Percentiles rank a stretch among this genome's conserved stretches.
Conservation (phyloP, 2,797 vertebrate genomes). For the Macroramphosus scolopax region DNA sequence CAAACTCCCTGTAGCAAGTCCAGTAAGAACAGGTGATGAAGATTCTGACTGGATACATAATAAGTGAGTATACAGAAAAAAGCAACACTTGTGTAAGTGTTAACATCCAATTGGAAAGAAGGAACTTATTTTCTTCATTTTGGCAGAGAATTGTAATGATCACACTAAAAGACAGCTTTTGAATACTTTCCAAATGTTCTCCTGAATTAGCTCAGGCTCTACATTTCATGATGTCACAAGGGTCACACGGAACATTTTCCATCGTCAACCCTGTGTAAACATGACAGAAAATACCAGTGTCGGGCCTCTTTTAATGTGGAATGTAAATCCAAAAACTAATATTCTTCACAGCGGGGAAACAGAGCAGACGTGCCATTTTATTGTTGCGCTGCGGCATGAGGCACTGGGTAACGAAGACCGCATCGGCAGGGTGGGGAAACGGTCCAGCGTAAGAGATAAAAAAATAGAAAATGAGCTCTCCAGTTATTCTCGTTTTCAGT, state of each 20-base stretch:
- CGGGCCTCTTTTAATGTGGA: constrained; percentile 19
- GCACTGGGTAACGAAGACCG: constrained; percentile 9
- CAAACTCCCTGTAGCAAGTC: neutral
- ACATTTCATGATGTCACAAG: too few relatives aligned
- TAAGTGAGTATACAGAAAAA: too few relatives aligned
- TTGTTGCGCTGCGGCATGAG: constrained; percentile 5
- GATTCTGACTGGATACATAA: too few relatives aligned
- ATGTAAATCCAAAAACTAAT: constrained; percentile 41
- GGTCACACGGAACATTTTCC: constrained; percentile 34
- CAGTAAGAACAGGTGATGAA: constrained; percentile 9
- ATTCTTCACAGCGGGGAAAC: constrained; percentile 8
- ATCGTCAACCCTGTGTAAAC: constrained; percentile 17
- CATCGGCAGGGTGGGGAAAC: constrained; percentile 41
- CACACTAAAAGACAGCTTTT: too few relatives aligned
- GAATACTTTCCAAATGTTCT: constrained; percentile 11
- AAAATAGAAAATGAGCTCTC: constrained; percentile 38
- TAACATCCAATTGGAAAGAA: too few relatives aligned
- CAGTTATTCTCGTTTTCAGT: constrained; percentile 36
- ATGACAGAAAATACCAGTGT: constrained; percentile 21
- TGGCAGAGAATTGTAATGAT: too few relatives aligned
- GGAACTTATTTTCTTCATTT: too few relatives aligned
- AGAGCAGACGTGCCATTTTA: constrained; percentile 24
- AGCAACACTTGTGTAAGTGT: too few relatives aligned
- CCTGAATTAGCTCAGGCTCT: constrained; percentile 6
- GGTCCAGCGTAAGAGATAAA: neutral